Evolutionary conservation across 2,888 invertebrate genomes (phyloP), one percentile per base, ranked within the genome.

Genomic region (Spodoptera picta): DNA sequence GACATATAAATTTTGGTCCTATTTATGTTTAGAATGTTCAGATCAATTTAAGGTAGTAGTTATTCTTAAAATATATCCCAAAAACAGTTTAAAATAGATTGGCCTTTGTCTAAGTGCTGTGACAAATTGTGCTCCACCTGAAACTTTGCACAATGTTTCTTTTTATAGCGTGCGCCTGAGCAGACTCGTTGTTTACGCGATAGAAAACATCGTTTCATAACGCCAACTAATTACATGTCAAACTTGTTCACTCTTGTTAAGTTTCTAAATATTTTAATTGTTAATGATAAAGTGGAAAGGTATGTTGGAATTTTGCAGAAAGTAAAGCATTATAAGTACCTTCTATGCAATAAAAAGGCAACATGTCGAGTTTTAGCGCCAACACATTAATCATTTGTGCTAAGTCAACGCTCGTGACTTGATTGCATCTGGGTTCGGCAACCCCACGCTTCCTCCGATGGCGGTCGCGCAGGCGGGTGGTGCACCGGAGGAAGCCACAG

Each of bases 391-490:
- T 64, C 46, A 46, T 53, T 56, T 36, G 44, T 42, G 45, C 51
- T 48, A 51, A 74, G 52, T 41, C 45, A 52, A 51, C 69, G 59
- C 52, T 75, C 77, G 77, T 75, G 72, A 73, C 70, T 67, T 46
- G 77, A 83, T 80, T 73, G 63, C 66, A 78, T 77, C 76, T 66
- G 66, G 70, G 83, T 83, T 83, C 80, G 69, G 75, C 79, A 83
- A 81, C 79, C 83, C 60, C 51, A 31, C 65, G 64, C 58, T 73
- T 77, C 77, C 74, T 71, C 42, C 36, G 60, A 59, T 36, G 36
- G 36, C 36, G 36, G 7, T 36, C 36, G n/a, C 24, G 43, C 42
- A 24, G 62, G 36, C 56, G 64, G 53, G 42, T 47, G 58, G 62
- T 47, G 60, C 62, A 56, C 63, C 60, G 6, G 42, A 65, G 69